A percentile compares a stretch with the other conserved stretches of the same genome.
Conservation (phyloP, 1,140 invertebrate genomes). For the Hyles vespertilio region DNA sequence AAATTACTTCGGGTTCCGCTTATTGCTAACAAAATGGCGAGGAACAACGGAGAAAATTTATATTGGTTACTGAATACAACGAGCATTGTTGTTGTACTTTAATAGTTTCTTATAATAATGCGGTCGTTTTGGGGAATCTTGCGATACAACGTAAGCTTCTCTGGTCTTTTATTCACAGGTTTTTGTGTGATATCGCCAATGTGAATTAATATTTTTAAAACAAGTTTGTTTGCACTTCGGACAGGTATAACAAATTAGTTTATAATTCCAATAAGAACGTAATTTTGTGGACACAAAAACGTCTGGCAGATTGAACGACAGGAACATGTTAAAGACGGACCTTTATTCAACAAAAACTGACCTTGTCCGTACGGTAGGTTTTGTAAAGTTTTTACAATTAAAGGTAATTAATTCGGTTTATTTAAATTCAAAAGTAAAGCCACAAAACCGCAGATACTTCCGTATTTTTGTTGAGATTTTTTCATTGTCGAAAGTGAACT, state of each 20-base stretch:
- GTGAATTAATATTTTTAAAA: too few species aligned
- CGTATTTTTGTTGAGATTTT: slow-evolving; percentile 55
- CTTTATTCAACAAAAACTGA: slow-evolving; percentile 11
- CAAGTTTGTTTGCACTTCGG: too few species aligned
- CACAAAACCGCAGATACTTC: slow-evolving; percentile 50
- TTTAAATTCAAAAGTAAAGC: slow-evolving; percentile 36
- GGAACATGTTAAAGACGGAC: neutral
- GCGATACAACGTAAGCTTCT: too few species aligned
- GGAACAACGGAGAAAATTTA: slow-evolving; percentile 5
- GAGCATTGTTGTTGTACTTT: neutral
- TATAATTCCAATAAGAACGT: too few species aligned
- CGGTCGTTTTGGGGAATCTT: too few species aligned
- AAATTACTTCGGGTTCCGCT: slow-evolving; percentile 48
- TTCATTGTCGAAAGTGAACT: slow-evolving; percentile 26
- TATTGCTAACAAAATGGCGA: slow-evolving; percentile 19
- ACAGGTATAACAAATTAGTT: too few species aligned
- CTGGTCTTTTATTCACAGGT: too few species aligned
- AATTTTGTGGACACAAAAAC: too few species aligned
- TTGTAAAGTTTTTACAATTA: slow-evolving; percentile 15
- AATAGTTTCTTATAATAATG: too few species aligned
- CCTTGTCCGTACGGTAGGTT: slow-evolving; percentile 10
- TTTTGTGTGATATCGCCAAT: too few species aligned
- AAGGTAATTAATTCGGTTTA: slow-evolving; percentile 1
- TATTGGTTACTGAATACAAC: slow-evolving; percentile 5
- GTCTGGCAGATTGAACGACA: too few species aligned